Evolutionary conservation across 2,797 vertebrate species (phyloP).

Genomic region (Melanotaenia maccullochi): DNA sequence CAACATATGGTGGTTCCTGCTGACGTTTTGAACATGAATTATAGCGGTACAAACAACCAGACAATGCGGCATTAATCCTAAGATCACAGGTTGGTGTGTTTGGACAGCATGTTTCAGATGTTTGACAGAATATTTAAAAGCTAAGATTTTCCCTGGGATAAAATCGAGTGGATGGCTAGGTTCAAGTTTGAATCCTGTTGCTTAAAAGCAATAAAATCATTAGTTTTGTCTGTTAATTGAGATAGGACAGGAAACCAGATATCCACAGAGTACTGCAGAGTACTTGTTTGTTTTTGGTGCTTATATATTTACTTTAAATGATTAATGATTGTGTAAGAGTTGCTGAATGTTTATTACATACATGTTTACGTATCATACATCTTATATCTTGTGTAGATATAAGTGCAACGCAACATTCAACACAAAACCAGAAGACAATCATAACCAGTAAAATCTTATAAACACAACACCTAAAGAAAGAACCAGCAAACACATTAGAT

Average conservation of each 20-base stretch:
- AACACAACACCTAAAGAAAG: too few relatives aligned
- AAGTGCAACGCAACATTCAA: too few relatives aligned
- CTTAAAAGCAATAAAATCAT: conserved; percentile 14
- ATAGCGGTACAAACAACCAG: conserved; percentile 61
- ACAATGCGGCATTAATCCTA: conserved; percentile 68
- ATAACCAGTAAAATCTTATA: too few relatives aligned
- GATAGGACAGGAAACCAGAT: background rate
- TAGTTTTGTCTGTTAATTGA: conserved; percentile 20
- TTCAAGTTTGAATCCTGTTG: conserved; percentile 37
- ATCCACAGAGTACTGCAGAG: too few relatives aligned
- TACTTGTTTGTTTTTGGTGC: too few relatives aligned
- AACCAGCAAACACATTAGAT: background rate
- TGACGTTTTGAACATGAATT: conserved; percentile 68
- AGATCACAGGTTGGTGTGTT: conserved; percentile 66
- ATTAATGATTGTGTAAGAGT: too few relatives aligned
- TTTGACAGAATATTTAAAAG: conserved; percentile 61
- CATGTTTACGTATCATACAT: too few relatives aligned
- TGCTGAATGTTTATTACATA: too few relatives aligned
- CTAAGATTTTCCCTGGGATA: conserved; percentile 32
- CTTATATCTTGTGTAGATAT: too few relatives aligned
- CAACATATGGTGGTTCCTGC: conserved; percentile 58
- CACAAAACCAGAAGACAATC: too few relatives aligned
- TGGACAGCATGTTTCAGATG: conserved; percentile 67
- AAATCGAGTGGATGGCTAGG: conserved; percentile 40
- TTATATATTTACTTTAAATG: too few relatives aligned